Percentiles rank a stretch among this genome's conserved stretches.
Conservation (phyloP, 2,888 invertebrate species). For the Venustoraphidia nigricollis region DNA sequence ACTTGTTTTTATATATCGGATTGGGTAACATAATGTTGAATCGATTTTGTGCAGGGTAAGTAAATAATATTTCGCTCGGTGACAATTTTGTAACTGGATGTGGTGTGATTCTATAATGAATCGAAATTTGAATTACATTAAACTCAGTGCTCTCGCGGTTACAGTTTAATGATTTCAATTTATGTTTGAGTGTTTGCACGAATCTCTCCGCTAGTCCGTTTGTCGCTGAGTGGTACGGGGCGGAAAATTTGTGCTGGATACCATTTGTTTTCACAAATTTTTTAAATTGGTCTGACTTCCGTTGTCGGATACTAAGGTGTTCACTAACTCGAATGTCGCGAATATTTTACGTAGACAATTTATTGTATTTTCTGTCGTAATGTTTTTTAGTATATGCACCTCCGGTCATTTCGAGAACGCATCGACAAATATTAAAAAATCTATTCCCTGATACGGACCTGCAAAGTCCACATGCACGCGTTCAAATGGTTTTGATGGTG, state of each 20-base stretch:
- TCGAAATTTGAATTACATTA: no score
- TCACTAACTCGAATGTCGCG: no score
- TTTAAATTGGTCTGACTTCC: conserved; percentile 12
- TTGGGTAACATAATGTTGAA: no score
- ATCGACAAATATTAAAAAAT: conserved; percentile 12
- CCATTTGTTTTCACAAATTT: conserved; percentile 7
- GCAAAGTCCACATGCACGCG: conserved; percentile 13
- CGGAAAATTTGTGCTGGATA: conserved; percentile 7
- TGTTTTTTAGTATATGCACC: conserved; percentile 10
- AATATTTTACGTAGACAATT: no score
- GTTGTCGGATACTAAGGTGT: conserved; percentile 15
- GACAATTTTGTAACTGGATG: no score
- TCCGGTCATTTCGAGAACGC: conserved; percentile 14
- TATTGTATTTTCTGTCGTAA: conserved; percentile 15
- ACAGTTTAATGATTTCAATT: no score
- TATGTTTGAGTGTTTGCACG: conserved; percentile 8
- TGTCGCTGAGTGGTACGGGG: conserved; percentile 11
- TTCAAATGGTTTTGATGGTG: conserved; percentile 11
- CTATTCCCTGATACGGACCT: conserved; percentile 11
- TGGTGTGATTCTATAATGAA: no score
- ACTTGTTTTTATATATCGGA: no score
- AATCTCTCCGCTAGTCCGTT: conserved; percentile 10
- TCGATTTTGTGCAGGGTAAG: no score
- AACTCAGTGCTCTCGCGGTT: no score
- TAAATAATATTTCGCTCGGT: no score